Conservation (phyloP, 37 sponge, comb jelly and placozoan genomes). For the Beroe forskalii region DNA sequence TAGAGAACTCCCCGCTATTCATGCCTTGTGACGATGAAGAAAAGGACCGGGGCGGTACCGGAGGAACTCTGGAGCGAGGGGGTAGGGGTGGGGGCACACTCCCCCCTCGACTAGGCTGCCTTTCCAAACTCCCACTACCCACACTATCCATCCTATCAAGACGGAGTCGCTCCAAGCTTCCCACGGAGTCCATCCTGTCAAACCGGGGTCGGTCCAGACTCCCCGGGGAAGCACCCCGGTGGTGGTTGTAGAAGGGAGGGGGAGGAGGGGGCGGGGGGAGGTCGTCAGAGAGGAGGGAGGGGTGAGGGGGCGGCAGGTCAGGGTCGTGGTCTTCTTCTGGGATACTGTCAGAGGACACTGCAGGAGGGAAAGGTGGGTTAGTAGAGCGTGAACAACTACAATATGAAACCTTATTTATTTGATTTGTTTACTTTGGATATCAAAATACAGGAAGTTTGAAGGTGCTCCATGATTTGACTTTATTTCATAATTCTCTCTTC, state of each 20-base stretch:
- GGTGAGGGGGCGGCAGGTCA: slow-evolving; percentile 48
- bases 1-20: slow-evolving; percentile 36
- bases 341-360: slow-evolving; percentile 56
- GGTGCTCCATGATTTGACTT: too few species aligned
- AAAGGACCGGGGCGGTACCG: background rate
- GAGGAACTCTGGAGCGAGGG: background rate
- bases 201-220: background rate
- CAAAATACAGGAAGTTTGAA: too few species aligned
- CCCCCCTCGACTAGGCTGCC: background rate
- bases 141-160: background rate
- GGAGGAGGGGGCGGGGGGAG: slow-evolving; percentile 15
- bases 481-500: too few species aligned
- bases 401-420: too few species aligned
- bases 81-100: slow-evolving; percentile 28
- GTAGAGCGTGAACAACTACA: too few species aligned
- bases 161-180: background rate
- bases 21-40: background rate
- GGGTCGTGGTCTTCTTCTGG: slow-evolving; percentile 11
- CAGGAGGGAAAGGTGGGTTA: too few species aligned
- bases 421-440: too few species aligned
- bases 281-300: slow-evolving; percentile 31
- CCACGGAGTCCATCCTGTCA: background rate
- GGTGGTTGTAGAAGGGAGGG: background rate
- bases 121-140: background rate
- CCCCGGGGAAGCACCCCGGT: background rate